Conservation (phyloP, 2,888 invertebrate species). For the Latheticus oryzae region DNA sequence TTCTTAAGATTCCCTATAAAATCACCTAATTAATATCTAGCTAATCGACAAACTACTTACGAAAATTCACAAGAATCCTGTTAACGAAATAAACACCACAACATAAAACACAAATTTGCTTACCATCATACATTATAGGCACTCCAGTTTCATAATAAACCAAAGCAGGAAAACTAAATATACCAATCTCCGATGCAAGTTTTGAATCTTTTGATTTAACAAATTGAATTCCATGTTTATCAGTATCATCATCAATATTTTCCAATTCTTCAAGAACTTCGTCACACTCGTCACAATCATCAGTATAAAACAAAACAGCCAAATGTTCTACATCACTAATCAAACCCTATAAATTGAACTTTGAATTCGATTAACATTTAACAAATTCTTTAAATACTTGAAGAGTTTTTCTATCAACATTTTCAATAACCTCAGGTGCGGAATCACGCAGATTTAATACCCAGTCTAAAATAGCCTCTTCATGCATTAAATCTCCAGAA, state of each 20-base stretch:
- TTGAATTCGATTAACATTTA: not conserved
- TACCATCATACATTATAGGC: slow-evolving; percentile 95
- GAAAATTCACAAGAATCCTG: slow-evolving; percentile 40
- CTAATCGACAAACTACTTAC: slow-evolving; percentile 37
- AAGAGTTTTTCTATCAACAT: slow-evolving; percentile 88
- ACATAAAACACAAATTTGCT: slow-evolving; percentile 61
- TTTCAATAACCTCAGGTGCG: slow-evolving; percentile 90
- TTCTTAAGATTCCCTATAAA: slow-evolving; percentile 93
- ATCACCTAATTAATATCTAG: slow-evolving; percentile 47
- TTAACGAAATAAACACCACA: slow-evolving; percentile 31
- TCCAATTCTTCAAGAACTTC: slow-evolving; percentile 89
- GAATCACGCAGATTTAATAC: slow-evolving; percentile 86
- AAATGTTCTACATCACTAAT: slow-evolving; percentile 92
- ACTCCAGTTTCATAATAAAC: slow-evolving; percentile 95
- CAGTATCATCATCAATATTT: slow-evolving; percentile 92
- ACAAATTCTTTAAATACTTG: slow-evolving; percentile 68
- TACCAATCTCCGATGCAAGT: slow-evolving; percentile 89
- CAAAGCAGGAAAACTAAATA: slow-evolving; percentile 91
- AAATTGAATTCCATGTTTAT: slow-evolving; percentile 92
- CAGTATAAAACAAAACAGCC: slow-evolving; percentile 88
- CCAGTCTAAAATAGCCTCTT: slow-evolving; percentile 91
- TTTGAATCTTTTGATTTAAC: slow-evolving; percentile 93
- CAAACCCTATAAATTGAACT: slow-evolving; percentile 70
- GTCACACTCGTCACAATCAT: slow-evolving; percentile 87
- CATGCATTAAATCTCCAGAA: slow-evolving; percentile 89